Conservation (phyloP, 2,797 vertebrate species). For the Ptychobarbus kaznakovi region DNA sequence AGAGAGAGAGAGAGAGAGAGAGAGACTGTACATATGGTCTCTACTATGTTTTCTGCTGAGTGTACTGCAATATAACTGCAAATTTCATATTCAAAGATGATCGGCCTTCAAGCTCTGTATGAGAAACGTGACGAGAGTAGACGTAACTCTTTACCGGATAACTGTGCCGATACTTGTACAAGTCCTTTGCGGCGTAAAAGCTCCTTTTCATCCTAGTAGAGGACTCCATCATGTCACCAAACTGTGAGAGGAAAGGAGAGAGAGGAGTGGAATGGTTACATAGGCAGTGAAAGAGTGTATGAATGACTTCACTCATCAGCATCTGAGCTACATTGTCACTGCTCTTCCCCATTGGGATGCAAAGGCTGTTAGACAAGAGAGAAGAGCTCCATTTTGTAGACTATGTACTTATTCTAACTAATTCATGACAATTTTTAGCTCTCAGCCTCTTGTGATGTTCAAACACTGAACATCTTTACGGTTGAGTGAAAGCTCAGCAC, state of each 20-base stretch:
- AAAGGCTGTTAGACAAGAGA: conserved; percentile 13
- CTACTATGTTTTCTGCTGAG: background rate
- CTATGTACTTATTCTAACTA: conserved; percentile 39
- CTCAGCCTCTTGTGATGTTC: conserved; percentile 39
- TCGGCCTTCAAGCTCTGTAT: background rate
- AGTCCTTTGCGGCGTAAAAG: conserved; percentile 95
- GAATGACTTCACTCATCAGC: conserved; percentile 49
- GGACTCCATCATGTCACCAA: conserved; percentile 80
- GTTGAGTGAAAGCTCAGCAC: conserved; percentile 11
- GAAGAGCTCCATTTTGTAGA: conserved; percentile 45
- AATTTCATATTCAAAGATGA: background rate
- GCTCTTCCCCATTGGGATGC: conserved; percentile 29
- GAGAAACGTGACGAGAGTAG: conserved; percentile 9
- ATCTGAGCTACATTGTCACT: conserved; percentile 36
- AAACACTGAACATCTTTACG: conserved; percentile 14
- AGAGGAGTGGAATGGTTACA: conserved; percentile 17
- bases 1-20: no score
- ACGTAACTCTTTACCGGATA: conserved; percentile 87
- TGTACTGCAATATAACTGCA: background rate
- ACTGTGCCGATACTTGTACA: conserved; percentile 97
- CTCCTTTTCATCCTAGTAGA: conserved; percentile 94
- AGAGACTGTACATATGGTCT: background rate
- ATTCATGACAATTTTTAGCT: conserved; percentile 54
- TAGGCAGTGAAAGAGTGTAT: conserved; percentile 46
- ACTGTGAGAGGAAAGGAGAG: conserved; percentile 74